Conservation (phyloP, 1,140 invertebrate species). For the Hycleus phaleratus region DNA sequence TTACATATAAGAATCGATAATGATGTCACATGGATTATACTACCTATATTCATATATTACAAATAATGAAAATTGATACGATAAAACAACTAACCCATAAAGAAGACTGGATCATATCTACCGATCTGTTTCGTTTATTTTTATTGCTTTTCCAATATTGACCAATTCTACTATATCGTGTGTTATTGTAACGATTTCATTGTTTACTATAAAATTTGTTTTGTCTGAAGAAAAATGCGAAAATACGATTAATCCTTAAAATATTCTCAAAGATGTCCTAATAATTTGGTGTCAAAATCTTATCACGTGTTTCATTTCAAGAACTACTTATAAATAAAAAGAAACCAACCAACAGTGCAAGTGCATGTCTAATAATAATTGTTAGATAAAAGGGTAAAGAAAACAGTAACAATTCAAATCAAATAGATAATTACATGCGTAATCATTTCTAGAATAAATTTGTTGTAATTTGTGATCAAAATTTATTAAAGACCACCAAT, state of each 20-base stretch:
- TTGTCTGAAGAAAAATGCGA: no score
- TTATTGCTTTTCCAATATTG: slow-evolving; percentile 13
- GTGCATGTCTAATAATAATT: not conserved
- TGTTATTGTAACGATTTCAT: slow-evolving; percentile 10
- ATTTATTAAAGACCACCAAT: slow-evolving; percentile 4
- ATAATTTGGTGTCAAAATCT: slow-evolving; percentile 9
- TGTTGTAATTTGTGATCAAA: not conserved
- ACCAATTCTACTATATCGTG: slow-evolving; percentile 16
- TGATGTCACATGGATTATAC: no score
- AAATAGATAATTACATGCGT: slow-evolving; percentile 7
- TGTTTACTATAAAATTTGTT: not conserved
- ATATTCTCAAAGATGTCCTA: slow-evolving; percentile 9
- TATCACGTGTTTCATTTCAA: slow-evolving; percentile 13
- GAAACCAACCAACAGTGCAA: not conserved
- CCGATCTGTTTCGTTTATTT: not conserved
- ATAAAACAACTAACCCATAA: not conserved
- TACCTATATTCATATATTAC: no score
- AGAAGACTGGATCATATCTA: not conserved
- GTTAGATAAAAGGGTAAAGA: not conserved
- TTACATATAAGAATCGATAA: no score
- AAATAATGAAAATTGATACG: no score
- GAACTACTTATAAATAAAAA: slow-evolving; percentile 1
- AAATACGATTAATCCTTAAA: not conserved
- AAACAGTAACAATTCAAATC: slow-evolving; percentile 9
- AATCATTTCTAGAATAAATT: not conserved